Conservation (phyloP, 2,797 vertebrate genomes). For the Cryptoprocta ferox region DNA sequence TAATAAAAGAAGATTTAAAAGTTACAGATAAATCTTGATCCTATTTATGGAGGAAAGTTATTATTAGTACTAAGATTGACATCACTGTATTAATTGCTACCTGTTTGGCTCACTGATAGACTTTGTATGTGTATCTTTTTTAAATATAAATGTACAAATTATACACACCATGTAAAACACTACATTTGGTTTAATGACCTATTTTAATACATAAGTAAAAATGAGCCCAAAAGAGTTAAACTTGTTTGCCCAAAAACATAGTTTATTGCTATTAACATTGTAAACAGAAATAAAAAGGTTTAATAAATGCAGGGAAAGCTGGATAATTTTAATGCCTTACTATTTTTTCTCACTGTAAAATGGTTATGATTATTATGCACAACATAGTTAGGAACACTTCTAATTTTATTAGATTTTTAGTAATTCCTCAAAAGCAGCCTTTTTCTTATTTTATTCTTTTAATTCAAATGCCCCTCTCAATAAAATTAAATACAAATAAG, state of each 20-base stretch:
- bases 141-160: background rate
- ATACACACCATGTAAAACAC: background rate
- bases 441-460: background rate
- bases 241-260: background rate
- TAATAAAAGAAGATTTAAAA: background rate
- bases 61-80: background rate
- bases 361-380: background rate
- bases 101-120: background rate
- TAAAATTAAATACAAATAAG: background rate
- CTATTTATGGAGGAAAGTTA: background rate
- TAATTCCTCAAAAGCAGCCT: background rate
- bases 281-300: background rate
- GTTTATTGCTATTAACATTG: background rate
- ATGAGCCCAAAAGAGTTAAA: background rate
- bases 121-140: background rate
- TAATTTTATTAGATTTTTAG: background rate
- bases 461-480: background rate
- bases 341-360: background rate
- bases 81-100: background rate
- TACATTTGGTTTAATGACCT: background rate
- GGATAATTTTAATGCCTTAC: background rate
- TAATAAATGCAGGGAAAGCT: background rate
- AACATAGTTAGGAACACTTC: background rate
- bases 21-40: background rate
- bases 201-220: background rate